Base-by-base conservation (phyloP, 2,888 invertebrate species). In the Saturnia pavonia region DNA sequence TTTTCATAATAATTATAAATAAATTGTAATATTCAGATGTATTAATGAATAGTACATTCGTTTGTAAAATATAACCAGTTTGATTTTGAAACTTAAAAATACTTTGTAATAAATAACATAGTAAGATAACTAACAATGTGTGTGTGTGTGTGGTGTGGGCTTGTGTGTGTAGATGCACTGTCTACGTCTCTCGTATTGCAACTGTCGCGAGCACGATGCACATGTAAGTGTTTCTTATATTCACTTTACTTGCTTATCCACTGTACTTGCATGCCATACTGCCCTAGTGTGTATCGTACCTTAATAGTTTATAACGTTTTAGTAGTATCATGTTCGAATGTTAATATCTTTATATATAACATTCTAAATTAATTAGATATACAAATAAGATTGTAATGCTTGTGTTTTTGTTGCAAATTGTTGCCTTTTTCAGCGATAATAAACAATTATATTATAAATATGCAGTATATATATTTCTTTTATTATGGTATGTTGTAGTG, bases 101-200 rank as follows among this genome's bases (percentile, higher is more conserved):
- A 60, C 14, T 27, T 19, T 60, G 57, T 60, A 14, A 54, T 60
- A 60, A 34, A 34, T 34, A 34, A 60, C 27, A 25, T 25, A 25
- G 12, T 60, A 9, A 65, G 6, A 27, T 34, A 19, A 66, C 40
- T 70, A 70, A 70, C 65, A 43, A 45, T 66, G 70, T 68, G 70
- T 67, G 70, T 68, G 72, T 72, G 70, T 60, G 78, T 79, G 74
- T 80, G 78, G 51, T 57, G 73, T 72, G 71, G 63, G 66, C 76
- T 76, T 83, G 76, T 80, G 79, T 81, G 74, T 89, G 92, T 90
- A 93, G 92, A 92, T 92, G 85, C 85, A 89, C 83, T 82, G 85
- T 79, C 88, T 91, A 75, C 89, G 89, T 60, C 86, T 87, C 76
- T 70, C 88, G 72, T 80, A 83, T 79, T 88, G 89, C 87, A 83